A percentile compares a stretch with the other conserved stretches of the same genome.
phyloP scores from a whole-genome alignment of 1,140 invertebrate genomes.

The Glomeris maerens region DNA sequence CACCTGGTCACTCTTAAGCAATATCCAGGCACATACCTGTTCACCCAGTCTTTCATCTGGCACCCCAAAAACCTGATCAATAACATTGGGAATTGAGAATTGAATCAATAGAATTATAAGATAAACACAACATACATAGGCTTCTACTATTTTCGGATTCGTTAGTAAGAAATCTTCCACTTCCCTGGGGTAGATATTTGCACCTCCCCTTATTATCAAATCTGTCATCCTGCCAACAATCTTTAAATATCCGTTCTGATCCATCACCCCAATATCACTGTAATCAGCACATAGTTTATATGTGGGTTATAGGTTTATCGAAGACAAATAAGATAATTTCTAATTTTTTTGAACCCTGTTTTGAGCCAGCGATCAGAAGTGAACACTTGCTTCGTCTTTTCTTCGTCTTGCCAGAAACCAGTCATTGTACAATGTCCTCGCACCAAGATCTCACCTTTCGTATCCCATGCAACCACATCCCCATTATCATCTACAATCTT shows the following conservation, averaged over 20 bases:
- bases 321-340: not conserved
- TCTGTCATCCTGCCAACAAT: constrained; percentile 51
- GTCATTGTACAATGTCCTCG: constrained; percentile 69
- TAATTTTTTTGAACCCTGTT: constrained; percentile 56
- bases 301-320: not conserved
- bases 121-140: constrained; percentile 44
- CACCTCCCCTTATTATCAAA: constrained; percentile 79
- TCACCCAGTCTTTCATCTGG: constrained; percentile 68
- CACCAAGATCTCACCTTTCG: constrained; percentile 63
- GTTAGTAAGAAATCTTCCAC: constrained; percentile 64
- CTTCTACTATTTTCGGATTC: constrained; percentile 60
- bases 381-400: constrained; percentile 60
- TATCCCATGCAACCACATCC: constrained; percentile 52
- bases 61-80: constrained; percentile 58
- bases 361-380: constrained; percentile 62
- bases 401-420: constrained; percentile 67
- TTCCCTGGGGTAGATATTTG: constrained; percentile 79
- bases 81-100: too few relatives aligned
- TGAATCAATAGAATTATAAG: too few relatives aligned
- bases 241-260: constrained; percentile 28
- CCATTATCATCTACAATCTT: constrained; percentile 59
- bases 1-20: constrained; percentile 32
- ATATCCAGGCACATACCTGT: constrained; percentile 65
- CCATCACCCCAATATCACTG: constrained; percentile 29
- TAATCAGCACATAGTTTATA: not conserved